phyloP scores from a whole-genome alignment of 2,113 vertebrate genomes.

The Oncorhynchus nerka region DNA sequence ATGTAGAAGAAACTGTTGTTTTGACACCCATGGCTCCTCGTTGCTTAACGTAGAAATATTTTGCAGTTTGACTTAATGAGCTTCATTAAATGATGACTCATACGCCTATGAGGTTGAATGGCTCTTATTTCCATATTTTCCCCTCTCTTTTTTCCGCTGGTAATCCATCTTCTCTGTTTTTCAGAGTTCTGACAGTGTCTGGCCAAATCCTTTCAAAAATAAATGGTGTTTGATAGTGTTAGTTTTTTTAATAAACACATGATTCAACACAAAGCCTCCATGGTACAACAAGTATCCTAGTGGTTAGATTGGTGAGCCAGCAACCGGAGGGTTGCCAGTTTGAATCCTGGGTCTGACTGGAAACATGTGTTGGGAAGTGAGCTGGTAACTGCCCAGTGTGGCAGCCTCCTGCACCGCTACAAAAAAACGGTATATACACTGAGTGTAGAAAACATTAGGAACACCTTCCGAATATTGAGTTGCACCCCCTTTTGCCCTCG shows the following conservation, averaged over 20 bases:
- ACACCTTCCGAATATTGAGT: too few species aligned
- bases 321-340: not conserved
- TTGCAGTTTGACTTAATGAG: conserved; percentile 36
- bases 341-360: not conserved
- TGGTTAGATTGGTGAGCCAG: too few species aligned
- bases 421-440: too few species aligned
- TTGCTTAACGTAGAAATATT: conserved; percentile 36
- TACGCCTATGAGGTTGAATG: not conserved
- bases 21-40: conserved; percentile 36
- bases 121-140: not conserved
- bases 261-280: not conserved
- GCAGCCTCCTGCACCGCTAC: too few species aligned
- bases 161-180: too few species aligned
- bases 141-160: not conserved
- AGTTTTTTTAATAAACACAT: not conserved
- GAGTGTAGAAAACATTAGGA: too few species aligned
- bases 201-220: not conserved
- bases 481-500: too few species aligned
- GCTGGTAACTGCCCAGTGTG: too few species aligned
- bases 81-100: conserved; percentile 35
- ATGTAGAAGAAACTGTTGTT: conserved; percentile 25
- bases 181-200: not conserved
- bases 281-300: not conserved
- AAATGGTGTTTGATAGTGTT: not conserved
- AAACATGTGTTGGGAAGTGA: too few species aligned